phyloP scores from a whole-genome alignment of 1,140 invertebrate genomes.

The Bombus confusus region DNA sequence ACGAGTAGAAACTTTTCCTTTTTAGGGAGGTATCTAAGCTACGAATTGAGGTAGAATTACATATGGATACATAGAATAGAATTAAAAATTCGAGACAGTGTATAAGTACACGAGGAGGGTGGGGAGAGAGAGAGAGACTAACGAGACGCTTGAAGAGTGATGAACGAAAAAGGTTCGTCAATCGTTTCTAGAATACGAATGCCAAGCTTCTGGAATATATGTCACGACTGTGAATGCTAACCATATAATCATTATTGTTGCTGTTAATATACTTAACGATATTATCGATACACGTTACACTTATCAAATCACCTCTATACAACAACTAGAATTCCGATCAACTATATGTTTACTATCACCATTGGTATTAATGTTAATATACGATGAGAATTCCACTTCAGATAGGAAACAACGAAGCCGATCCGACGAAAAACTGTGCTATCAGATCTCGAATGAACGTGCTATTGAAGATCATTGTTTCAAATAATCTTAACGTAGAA shows the following conservation, averaged over 20 bases:
- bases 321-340: conserved; percentile 41
- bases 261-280: conserved; percentile 32
- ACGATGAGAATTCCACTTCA: conserved; percentile 23
- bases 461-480: background rate
- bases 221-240: conserved; percentile 17
- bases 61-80: background rate
- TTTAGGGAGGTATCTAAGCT: background rate
- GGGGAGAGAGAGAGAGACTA: too few species aligned
- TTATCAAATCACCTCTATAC: conserved; percentile 31
- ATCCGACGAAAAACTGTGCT: background rate
- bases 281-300: conserved; percentile 48
- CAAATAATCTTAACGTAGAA: background rate
- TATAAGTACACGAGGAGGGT: background rate
- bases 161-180: background rate
- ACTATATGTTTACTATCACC: conserved; percentile 36
- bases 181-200: too few species aligned
- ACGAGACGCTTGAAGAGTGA: background rate
- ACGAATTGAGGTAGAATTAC: conserved; percentile 50
- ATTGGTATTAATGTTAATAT: conserved; percentile 23
- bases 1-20: background rate
- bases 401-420: conserved; percentile 41
- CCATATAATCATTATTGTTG: background rate
- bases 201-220: background rate
- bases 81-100: conserved; percentile 7
- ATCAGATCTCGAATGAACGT: background rate